phyloP scores from a whole-genome alignment of 2,113 vertebrate genomes.

The Archocentrus centrarchus region DNA sequence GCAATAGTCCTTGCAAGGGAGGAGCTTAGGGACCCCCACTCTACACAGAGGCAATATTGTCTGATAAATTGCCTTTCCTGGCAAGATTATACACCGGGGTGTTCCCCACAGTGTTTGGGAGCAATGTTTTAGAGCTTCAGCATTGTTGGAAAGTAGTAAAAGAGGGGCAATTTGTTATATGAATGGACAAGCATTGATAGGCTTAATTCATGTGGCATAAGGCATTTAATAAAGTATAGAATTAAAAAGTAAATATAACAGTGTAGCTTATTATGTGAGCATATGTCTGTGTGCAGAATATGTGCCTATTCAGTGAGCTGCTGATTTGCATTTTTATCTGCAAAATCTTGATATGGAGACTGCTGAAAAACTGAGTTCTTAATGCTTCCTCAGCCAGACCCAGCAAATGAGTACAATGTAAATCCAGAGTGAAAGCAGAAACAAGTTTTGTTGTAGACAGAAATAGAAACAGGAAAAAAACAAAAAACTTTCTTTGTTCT shows the following conservation, averaged over 20 bases:
- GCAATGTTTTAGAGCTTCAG: conserved; percentile 59
- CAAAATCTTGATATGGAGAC: background rate
- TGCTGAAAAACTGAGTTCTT: background rate
- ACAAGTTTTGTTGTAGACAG: background rate
- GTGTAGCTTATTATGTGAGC: background rate
- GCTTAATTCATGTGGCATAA: conserved; percentile 32
- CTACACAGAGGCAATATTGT: conserved; percentile 77
- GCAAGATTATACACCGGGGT: conserved; percentile 71
- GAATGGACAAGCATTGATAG: conserved; percentile 45
- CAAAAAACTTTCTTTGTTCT: background rate
- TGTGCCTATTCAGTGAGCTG: background rate
- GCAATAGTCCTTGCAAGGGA: conserved; percentile 65
- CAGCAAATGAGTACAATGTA: background rate
- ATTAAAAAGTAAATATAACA: conserved; percentile 6
- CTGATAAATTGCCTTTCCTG: conserved; percentile 79
- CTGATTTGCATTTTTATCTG: background rate
- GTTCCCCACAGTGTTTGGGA: conserved; percentile 61
- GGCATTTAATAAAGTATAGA: conserved; percentile 31
- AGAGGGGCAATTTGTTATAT: conserved; percentile 57
- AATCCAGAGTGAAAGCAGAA: background rate
- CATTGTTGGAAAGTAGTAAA: conserved; percentile 47
- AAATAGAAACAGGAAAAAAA: background rate
- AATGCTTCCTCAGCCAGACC: background rate
- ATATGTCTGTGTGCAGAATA: background rate
- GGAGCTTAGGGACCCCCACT: conserved; percentile 64